Base-by-base conservation (phyloP, 92 coral and sea anemone genomes). In the Chrysogorgia sp. region DNA sequence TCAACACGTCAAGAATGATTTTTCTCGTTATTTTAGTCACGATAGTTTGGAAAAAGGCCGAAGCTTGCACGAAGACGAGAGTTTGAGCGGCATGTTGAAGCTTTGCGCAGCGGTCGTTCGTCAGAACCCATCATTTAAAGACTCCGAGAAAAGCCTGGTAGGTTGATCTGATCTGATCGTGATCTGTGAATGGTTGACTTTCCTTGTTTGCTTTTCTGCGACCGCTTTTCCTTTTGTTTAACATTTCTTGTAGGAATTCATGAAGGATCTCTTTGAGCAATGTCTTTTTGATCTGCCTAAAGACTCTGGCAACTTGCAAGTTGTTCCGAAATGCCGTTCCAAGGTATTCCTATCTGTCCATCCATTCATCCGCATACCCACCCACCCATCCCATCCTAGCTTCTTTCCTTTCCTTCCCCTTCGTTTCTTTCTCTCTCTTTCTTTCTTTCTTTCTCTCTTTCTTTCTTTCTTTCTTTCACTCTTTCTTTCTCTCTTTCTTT, bases 91-190 rank as follows among this genome's bases (percentile, higher is more conserved):
- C 37, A 83, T 96, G 86, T 41, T 96, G 19, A 96, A 96, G 66
- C 92, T 96, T 7, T 96, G 96, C 41, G 92, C 99, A 5, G 99
- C 99, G 22, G 99, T 96, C 48, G 89, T 96, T 89, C 85, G 99
- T 45, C 99, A 96, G 34, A 90, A 96, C 60, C 99, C 99, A 4
- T 86, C 93, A 0, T 96, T 96, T 71, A 96, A 91, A 61, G 84
- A 79, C 69, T 89, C 99, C 3, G 86, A 78, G 17, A 89, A 85
- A 34, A 96, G 96, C 23, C 80, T 96, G 91, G 99, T 96, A 55
- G 85, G 99, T 76, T 66, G 17, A 40, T 10, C n/a, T n/a, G 40
- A 15, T 47, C 53, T 47, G 53, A 15, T 47, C n/a, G n/a, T n/a
- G n/a, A 47, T 6, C 43, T 15, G 53, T 47, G 2, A 15, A n/a